Evolutionary conservation across 2,797 vertebrate species (phyloP), one percentile per base, ranked within the genome.

Genomic region (Orientallactaga sibirica): DNA sequence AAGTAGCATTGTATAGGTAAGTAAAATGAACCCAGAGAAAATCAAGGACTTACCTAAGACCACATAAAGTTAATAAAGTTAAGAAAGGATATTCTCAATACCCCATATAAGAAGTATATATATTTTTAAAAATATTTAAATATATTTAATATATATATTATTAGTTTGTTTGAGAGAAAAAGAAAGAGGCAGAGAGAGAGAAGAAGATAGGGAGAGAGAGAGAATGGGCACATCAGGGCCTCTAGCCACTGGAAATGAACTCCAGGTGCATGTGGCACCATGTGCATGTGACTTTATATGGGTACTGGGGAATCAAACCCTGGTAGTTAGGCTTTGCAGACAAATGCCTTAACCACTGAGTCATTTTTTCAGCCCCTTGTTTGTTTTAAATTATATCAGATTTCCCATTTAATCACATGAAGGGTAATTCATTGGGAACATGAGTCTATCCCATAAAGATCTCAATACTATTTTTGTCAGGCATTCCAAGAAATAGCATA

Each of bases 321-420:
- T 48, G 48, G 48, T 48, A 1, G 48, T 48, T 48, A 48, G 48
- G 48, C 48, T 48, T 8, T 48, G 48, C 8, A 48, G 8, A 7
- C 7, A 48, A 48, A 10, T 48, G 48, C 48, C 48, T 48, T 48
- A 48, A 48, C 48, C 48, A 48, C 48, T 48, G 48, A 48, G 48
- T 10, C 48, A 48, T 48, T 48, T 48, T 48, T 48, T 8, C 48
- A 48, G 48, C 48, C 48, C 10, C 48, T 27, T 70, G 5, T 19
- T 27, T 92, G 22, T 8, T 95, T 96, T 93, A 66, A 82, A 88
- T 90, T 24, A 75, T 24, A 80, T 89, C 24, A 66, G n/a, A 66
- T 76, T 79, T 64, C 71, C 90, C 24, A 71, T 91, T 88, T 90
- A 78, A 87, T 75, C 86, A 27, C 33, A 81, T 64, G 19, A 37